phyloP scores from a whole-genome alignment of 2,888 invertebrate genomes.

The Limulus polyphemus region DNA sequence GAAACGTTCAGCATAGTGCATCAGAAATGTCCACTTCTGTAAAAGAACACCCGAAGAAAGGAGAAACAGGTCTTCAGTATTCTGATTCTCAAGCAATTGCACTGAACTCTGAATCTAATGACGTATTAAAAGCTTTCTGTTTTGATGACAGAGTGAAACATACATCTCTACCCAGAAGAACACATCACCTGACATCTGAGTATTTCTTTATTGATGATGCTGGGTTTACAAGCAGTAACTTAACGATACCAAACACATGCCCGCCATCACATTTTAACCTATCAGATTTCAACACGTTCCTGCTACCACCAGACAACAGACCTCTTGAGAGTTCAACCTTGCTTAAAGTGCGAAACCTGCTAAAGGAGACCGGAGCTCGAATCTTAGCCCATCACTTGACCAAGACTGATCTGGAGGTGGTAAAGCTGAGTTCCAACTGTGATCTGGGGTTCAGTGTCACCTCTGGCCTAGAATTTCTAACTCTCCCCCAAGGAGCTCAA shows the following conservation, averaged over 20 bases:
- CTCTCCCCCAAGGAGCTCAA: conserved; percentile 70
- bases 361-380: conserved; percentile 66
- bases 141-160: too few species aligned
- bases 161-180: too few species aligned
- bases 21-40: background rate
- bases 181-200: too few species aligned
- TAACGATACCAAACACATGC: conserved; percentile 37
- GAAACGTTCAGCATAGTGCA: background rate
- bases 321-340: conserved; percentile 72
- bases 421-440: conserved; percentile 36
- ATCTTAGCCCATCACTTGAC: conserved; percentile 77
- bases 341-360: conserved; percentile 58
- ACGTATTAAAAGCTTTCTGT: too few species aligned
- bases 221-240: too few species aligned
- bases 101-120: too few species aligned
- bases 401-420: conserved; percentile 63
- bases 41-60: background rate
- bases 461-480: conserved; percentile 63
- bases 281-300: conserved; percentile 47
- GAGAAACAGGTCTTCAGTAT: background rate
- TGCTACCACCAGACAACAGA: conserved; percentile 55
- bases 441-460: conserved; percentile 44
- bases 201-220: too few species aligned
- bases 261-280: conserved; percentile 57
- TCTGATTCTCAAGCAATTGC: background rate